Evolutionary conservation across 2,113 vertebrate genomes (phyloP), one percentile per base, ranked within the genome.

Genomic region (Geococcyx californianus): DNA sequence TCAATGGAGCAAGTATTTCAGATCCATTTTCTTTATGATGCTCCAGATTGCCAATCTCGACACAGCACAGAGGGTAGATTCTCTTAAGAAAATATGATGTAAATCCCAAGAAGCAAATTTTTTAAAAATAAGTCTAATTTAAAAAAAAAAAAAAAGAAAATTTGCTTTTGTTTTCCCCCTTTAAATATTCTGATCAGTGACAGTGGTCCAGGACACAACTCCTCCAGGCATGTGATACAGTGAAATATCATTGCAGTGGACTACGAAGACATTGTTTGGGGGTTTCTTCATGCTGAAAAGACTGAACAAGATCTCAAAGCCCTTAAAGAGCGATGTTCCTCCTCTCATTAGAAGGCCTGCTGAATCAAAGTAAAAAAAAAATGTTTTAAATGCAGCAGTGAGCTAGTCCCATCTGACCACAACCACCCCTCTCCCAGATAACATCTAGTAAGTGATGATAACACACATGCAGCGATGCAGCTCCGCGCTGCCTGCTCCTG

Each of bases 401-500:
- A 21, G 11, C 29, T 38, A 67, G 20, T 33, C 55, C 44, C 45
- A 25, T 28, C 36, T 1, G 3, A 56, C 28, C 52, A 19, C 33
- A 62, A 40, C 38, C 29, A 16, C 36, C 36, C 1, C 26, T 49
- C 45, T 33, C 42, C 36, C 16, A 75, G 56, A 49, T 31, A 38
- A 18, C 2, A 1, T 2, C 11, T 3, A 10, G 52, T 15, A 47
- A 58, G 24, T 2, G 70, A 10, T 1, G 12, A 18, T 18, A 66
- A 40, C 18, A 52, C 2, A 2, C 3, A 16, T 2, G 5, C 8
- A 34, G 40, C 0, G 2, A 12, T 7, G 40, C 29, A 44, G 54
- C 59, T 49, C 76, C 38, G 49, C 20, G 1, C 49, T 54, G 24
- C 31, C 45, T 7, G 29, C 31, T 76, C 74, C 74, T 7, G 13